Conservation (phyloP, 2,888 invertebrate species). For the Crossocerus cetratus region DNA sequence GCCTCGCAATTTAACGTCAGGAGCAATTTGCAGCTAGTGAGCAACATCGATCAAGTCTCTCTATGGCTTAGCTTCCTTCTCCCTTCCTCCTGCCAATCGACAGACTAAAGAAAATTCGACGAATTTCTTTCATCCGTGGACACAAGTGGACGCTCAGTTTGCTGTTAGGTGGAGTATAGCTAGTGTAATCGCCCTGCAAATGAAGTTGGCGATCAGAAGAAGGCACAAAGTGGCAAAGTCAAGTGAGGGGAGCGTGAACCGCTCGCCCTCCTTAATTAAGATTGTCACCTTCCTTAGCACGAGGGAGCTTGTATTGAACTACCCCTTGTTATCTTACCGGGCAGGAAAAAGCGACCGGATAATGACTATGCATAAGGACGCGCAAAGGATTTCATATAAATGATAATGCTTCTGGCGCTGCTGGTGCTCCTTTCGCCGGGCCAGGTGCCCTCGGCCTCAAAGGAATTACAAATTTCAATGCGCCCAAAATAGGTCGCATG, state of each 20-base stretch:
- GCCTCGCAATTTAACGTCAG: too few species aligned
- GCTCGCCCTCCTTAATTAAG: constrained; percentile 51
- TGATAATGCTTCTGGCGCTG: constrained; percentile 68
- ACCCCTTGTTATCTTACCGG: constrained; percentile 43
- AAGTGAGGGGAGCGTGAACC: neutral
- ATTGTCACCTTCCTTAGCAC: constrained; percentile 51
- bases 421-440: constrained; percentile 57
- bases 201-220: neutral
- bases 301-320: constrained; percentile 49
- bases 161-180: too few species aligned
- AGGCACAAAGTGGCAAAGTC: neutral
- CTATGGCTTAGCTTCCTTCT: too few species aligned
- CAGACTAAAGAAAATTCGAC: too few species aligned
- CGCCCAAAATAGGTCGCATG: constrained; percentile 63
- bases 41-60: too few species aligned
- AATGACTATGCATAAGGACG: constrained; percentile 73
- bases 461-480: constrained; percentile 73
- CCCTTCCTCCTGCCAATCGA: too few species aligned
- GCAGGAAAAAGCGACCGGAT: constrained; percentile 56
- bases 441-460: constrained; percentile 62
- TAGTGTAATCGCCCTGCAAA: neutral
- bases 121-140: too few species aligned
- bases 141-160: too few species aligned
- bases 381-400: constrained; percentile 75
- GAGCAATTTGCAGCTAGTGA: too few species aligned